These are phyloP conservation scores for Hipparchia semele DNA, from an alignment of 2,888 invertebrate genomes.

Conservation along the genomic window DNA sequence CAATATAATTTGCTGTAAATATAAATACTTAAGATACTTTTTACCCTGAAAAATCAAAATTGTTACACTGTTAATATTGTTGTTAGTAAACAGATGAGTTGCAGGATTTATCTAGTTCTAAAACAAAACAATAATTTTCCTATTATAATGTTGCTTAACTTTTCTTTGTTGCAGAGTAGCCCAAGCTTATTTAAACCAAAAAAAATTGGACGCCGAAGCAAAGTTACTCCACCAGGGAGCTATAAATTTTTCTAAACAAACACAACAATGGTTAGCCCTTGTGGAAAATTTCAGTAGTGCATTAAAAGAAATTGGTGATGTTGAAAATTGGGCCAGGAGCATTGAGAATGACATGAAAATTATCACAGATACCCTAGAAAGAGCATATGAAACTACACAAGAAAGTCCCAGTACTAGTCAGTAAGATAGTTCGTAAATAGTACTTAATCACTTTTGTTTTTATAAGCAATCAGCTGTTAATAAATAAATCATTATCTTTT, in stretches of 20 bases:
- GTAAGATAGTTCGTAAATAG: constrained; percentile 37
- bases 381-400: constrained; percentile 92
- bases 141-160: not conserved
- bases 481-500: not conserved
- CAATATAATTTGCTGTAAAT: too few species aligned
- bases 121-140: too few species aligned
- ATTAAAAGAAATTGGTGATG: constrained; percentile 98
- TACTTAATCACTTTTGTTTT: not conserved
- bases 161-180: constrained; percentile 90
- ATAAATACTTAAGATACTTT: too few species aligned
- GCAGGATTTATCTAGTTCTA: too few species aligned
- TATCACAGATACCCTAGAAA: constrained; percentile 95
- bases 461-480: not conserved
- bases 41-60: too few species aligned
- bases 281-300: constrained; percentile 94
- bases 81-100: too few species aligned
- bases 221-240: constrained; percentile 97
- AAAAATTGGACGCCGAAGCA: constrained; percentile 98
- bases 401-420: constrained; percentile 58
- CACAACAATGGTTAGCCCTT: constrained; percentile 97
- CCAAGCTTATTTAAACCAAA: constrained; percentile 99
- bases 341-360: constrained; percentile 98
- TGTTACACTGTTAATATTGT: too few species aligned
- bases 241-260: constrained; percentile 97
- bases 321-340: constrained; percentile 98